Conservation (phyloP, 2,797 vertebrate species). For the Scolopax bukidnonensis region DNA sequence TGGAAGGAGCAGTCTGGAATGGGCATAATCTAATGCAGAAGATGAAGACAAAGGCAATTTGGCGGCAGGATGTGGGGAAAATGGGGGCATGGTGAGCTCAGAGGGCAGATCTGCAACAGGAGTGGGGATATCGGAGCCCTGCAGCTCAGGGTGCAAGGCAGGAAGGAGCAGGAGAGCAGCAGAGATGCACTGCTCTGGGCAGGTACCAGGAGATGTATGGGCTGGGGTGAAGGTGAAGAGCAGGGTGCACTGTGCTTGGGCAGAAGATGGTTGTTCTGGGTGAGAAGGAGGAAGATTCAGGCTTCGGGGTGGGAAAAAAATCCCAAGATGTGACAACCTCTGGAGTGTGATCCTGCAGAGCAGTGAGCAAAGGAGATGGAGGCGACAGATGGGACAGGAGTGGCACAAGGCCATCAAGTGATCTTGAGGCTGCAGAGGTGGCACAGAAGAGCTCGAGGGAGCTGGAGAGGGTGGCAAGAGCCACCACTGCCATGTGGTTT, state of each 20-base stretch:
- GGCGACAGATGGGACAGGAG: neutral
- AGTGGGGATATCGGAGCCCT: neutral
- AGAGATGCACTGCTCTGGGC: neutral
- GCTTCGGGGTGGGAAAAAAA: neutral
- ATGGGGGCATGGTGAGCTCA: neutral
- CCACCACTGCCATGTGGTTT: neutral
- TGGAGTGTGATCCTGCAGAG: neutral
- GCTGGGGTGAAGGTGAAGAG: neutral
- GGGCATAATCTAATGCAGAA: constrained; percentile 56
- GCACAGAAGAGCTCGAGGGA: neutral
- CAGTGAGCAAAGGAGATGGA: neutral
- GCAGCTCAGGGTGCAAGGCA: neutral
- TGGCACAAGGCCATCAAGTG: neutral
- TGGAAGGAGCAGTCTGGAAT: constrained; percentile 45
- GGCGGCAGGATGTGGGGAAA: constrained; percentile 37
- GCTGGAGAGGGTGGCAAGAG: neutral
- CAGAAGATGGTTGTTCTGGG: neutral
- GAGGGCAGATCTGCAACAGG: neutral
- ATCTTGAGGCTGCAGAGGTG: neutral
- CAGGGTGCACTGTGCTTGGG: neutral
- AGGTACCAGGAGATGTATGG: neutral
- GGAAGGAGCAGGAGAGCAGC: neutral
- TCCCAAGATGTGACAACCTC: neutral
- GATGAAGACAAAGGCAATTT: constrained; percentile 45
- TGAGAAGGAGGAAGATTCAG: neutral